Evolutionary conservation across 1,140 invertebrate genomes (phyloP).

Genomic region (Ylistrum balloti): DNA sequence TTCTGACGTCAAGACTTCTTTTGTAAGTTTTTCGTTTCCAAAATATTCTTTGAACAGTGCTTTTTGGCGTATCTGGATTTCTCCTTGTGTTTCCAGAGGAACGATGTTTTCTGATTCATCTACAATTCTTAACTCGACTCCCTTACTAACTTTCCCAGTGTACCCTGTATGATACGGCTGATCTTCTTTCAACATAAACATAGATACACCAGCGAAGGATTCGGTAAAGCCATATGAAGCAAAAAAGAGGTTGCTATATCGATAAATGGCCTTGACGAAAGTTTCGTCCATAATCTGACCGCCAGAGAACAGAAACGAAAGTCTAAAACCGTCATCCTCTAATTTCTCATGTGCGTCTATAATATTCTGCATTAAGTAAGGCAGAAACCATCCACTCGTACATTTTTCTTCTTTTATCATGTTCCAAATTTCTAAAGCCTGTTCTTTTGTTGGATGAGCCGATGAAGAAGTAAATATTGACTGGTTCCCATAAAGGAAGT

Average conservation of each 20-base stretch:
- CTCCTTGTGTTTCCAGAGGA: neutral
- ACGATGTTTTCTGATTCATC: neutral
- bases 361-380: conserved; percentile 1
- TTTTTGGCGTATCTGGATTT: neutral
- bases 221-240: conserved; percentile 45
- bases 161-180: neutral
- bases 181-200: neutral
- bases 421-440: neutral
- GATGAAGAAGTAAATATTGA: neutral
- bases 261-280: neutral
- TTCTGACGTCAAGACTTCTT: neutral
- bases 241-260: neutral
- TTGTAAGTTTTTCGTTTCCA: neutral
- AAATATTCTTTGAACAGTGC: neutral
- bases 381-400: neutral
- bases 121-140: conserved; percentile 44
- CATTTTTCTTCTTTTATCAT: conserved; percentile 40
- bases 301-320: neutral
- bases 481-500: neutral
- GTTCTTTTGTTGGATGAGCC: neutral
- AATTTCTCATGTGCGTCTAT: neutral
- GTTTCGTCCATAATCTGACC: neutral
- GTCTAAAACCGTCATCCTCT: neutral
- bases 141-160: conserved; percentile 20
- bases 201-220: neutral